phyloP scores from a whole-genome alignment of 2,888 invertebrate genomes.

The Seira sanloemensis region DNA sequence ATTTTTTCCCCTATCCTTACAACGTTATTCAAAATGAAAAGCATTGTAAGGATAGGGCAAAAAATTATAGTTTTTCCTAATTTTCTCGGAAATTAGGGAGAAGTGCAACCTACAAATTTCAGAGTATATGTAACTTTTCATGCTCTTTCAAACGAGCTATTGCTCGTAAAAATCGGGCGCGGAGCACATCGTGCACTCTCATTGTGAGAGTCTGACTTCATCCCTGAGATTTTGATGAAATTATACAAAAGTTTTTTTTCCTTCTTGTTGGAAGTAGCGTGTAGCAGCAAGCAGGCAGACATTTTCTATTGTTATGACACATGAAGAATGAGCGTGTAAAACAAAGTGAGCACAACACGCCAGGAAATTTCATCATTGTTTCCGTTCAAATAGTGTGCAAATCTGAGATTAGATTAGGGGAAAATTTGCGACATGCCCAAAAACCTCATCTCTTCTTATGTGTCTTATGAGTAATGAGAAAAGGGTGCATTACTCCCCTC shows the following conservation, averaged over 20 bases:
- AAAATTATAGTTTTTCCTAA: too few relatives aligned
- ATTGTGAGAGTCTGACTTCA: neutral
- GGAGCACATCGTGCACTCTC: neutral
- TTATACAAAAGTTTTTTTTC: neutral
- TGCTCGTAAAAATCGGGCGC: too few relatives aligned
- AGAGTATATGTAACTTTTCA: too few relatives aligned
- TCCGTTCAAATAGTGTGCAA: constrained; percentile 1
- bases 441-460: neutral
- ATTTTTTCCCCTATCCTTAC: too few relatives aligned
- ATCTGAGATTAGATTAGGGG: constrained; percentile 13
- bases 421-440: neutral
- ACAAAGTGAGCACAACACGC: too few relatives aligned
- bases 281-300: neutral
- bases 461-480: neutral
- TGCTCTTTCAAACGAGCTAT: too few relatives aligned
- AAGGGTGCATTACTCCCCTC: neutral
- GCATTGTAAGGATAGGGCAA: too few relatives aligned
- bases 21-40: too few relatives aligned
- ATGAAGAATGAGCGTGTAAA: neutral
- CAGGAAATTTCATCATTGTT: constrained; percentile 29
- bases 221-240: neutral
- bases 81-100: too few relatives aligned
- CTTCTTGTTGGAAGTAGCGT: too few relatives aligned
- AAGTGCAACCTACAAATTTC: too few relatives aligned
- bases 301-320: neutral